A percentile compares a stretch with the other conserved stretches of the same genome.
Conservation (phyloP, 2,888 invertebrate species). For the Xestia sexstrigata region DNA sequence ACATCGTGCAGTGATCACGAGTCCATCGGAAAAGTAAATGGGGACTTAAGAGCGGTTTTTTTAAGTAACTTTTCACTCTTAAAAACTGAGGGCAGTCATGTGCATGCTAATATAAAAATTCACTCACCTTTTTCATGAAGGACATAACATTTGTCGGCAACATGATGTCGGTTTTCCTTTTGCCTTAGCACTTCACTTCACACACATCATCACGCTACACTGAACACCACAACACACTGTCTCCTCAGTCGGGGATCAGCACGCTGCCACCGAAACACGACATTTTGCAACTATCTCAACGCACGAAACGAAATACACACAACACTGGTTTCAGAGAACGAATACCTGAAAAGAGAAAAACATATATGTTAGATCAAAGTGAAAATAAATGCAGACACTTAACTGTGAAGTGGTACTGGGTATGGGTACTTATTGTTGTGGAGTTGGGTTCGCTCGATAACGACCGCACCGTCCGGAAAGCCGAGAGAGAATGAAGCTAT, state of each 20-base stretch:
- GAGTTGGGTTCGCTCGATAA: conserved; percentile 65
- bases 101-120: conserved; percentile 30
- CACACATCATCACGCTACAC: conserved; percentile 78
- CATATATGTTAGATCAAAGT: conserved; percentile 56
- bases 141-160: conserved; percentile 97
- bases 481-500: conserved; percentile 77
- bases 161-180: conserved; percentile 91
- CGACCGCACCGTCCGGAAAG: conserved; percentile 74
- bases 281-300: conserved; percentile 74
- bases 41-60: background rate
- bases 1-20: conserved; percentile 10
- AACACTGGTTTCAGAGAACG: conserved; percentile 57
- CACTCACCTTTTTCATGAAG: conserved; percentile 97
- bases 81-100: background rate
- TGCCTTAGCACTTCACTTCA: conserved; percentile 72
- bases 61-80: background rate
- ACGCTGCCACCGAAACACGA: conserved; percentile 83
- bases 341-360: conserved; percentile 71
- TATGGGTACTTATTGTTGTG: conserved; percentile 60
- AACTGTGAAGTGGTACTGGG: conserved; percentile 52
- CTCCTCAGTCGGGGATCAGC: conserved; percentile 82
- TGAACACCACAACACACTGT: conserved; percentile 65
- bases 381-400: conserved; percentile 58
- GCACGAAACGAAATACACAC: conserved; percentile 42
- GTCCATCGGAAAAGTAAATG: background rate